These are phyloP conservation scores for Diplodus sargus DNA, from an alignment of 2,797 vertebrate species.

Conservation along the genomic window DNA sequence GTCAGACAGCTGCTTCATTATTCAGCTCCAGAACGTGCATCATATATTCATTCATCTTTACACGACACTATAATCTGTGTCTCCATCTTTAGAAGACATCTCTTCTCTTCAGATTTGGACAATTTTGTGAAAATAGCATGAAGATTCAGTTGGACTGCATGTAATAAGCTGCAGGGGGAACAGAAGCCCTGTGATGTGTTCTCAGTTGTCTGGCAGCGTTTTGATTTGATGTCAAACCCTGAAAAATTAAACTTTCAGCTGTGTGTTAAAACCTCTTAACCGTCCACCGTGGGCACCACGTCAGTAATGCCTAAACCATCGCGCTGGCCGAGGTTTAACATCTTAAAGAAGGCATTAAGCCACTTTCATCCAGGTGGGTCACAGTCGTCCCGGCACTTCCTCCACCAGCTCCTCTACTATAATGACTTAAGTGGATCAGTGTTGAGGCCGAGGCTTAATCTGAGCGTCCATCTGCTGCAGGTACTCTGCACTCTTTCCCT, in stretches of 20 bases:
- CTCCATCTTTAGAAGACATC: neutral
- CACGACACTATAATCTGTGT: neutral
- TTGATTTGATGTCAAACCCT: neutral
- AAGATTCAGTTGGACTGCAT: neutral
- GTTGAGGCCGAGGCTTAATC: constrained; percentile 74
- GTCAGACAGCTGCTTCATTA: constrained; percentile 14
- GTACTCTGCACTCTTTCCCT: constrained; percentile 33
- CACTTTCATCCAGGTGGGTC: constrained; percentile 43
- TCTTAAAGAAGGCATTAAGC: constrained; percentile 40
- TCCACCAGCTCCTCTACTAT: constrained; percentile 55
- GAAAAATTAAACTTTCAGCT: neutral
- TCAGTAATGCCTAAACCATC: constrained; percentile 22
- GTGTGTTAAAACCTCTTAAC: neutral
- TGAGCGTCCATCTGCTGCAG: constrained; percentile 80
- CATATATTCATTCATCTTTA: neutral
- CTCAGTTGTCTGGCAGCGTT: neutral
- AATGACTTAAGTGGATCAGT: constrained; percentile 86
- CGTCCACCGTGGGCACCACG: neutral
- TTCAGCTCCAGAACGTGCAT: neutral
- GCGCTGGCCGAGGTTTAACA: constrained; percentile 32
- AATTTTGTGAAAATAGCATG: neutral
- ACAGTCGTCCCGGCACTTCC: constrained; percentile 37
- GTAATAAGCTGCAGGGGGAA: neutral
- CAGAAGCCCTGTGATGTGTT: neutral
- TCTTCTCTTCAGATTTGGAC: neutral